Evolutionary conservation across 2,797 vertebrate species (phyloP), one percentile per base, ranked within the genome.

Genomic region (Strix occidentalis): DNA sequence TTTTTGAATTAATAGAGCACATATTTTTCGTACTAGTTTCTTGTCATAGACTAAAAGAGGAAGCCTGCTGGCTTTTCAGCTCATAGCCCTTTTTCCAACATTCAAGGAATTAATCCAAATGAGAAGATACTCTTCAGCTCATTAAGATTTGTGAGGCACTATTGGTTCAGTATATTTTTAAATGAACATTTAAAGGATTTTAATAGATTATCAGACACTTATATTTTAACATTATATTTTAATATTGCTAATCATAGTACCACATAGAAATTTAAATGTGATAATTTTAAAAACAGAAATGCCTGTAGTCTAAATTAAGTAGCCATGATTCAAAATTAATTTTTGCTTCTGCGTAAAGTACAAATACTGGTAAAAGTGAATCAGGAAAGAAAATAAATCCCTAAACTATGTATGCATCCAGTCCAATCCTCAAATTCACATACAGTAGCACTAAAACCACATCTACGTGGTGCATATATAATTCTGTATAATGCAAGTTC

Each of bases 111-210:
- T 96, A 94, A 94, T 91, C 82, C 76, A 91, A 89, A 93, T 76
- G 93, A 88, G 92, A 90, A 66, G 46, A 93, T 91, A 85, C 84
- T 94, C 84, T 70, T 94, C 89, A 96, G 85, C 37, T 96, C 95
- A 79, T 95, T 97, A 95, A 96, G 91, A 97, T 92, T 91, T 96
- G 95, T 94, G 90, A 92, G 94, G 82, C 74, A 57, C 51, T 92
- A 46, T 80, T 88, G 79, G 48, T 86, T 93, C 58, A 41, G 65
- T 91, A 63, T 81, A 89, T 80, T 95, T 93, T 86, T 60, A 91
- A 95, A 86, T 76, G 95, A 96, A 68, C 82, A 69, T 87, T 96
- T 96, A 94, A 65, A 94, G 45, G 75, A 81, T 94, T 96, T 92
- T 95, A 97, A 95, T 94, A 91, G 76, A 77, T 94, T 87, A 90